These are phyloP conservation scores for Deilephila elpenor DNA, from an alignment of 2,888 invertebrate genomes.

Conservation along the genomic window DNA sequence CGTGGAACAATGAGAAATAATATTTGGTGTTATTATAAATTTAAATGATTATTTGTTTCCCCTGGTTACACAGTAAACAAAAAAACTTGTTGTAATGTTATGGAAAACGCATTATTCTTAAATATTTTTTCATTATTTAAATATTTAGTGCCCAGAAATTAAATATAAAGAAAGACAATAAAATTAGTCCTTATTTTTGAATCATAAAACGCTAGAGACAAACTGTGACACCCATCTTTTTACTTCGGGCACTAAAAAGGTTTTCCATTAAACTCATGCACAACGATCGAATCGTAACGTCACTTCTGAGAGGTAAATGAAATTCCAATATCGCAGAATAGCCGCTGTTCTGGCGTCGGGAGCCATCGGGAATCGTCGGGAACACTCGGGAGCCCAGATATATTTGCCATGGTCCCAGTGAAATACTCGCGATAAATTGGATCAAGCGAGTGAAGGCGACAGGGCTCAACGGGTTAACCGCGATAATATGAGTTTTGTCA, in stretches of 20 bases:
- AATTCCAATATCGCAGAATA: slow-evolving; percentile 15
- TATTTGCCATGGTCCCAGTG: slow-evolving; percentile 43
- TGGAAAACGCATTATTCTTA: too few species aligned
- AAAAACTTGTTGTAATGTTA: too few species aligned
- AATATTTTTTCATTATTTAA: too few species aligned
- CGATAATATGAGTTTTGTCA: slow-evolving; percentile 38
- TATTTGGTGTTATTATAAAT: too few species aligned
- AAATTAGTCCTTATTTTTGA: too few species aligned
- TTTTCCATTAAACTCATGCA: not conserved
- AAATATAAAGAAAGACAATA: too few species aligned
- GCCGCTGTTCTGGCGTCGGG: not conserved
- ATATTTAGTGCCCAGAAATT: too few species aligned
- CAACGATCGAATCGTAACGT: not conserved
- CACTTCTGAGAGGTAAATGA: slow-evolving; percentile 10
- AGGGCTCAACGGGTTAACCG: slow-evolving; percentile 36
- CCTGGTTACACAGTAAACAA: too few species aligned
- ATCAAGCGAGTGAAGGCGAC: slow-evolving; percentile 38
- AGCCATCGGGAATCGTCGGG: not conserved
- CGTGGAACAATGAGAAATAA: too few species aligned
- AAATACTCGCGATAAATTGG: slow-evolving; percentile 46
- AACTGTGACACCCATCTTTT: not conserved
- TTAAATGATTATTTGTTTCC: too few species aligned
- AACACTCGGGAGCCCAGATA: slow-evolving; percentile 29
- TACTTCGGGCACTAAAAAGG: not conserved
- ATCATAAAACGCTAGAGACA: too few species aligned